phyloP scores from a whole-genome alignment of 2,113 vertebrate species.

The Shinisaurus crocodilurus region DNA sequence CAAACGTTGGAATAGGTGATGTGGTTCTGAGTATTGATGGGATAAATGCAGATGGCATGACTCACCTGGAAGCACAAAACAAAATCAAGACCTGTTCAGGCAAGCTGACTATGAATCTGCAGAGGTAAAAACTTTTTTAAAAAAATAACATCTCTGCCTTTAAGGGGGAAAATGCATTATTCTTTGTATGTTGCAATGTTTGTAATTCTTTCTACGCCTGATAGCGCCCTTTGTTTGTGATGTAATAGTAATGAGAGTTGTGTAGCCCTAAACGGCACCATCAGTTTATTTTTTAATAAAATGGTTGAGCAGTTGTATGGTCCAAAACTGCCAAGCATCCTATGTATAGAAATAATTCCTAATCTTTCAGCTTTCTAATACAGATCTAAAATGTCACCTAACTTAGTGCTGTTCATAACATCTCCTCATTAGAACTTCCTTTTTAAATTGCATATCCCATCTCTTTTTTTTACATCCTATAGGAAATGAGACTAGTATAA shows the following conservation, averaged over 20 bases:
- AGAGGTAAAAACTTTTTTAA: constrained; percentile 84
- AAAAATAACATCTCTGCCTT: not conserved
- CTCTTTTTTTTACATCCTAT: not conserved
- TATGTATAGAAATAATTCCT: not conserved
- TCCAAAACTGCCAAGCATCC: constrained; percentile 18
- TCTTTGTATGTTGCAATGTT: constrained; percentile 8
- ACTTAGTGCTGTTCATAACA: not conserved
- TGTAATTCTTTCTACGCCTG: constrained; percentile 39
- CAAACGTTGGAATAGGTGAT: constrained; percentile 88
- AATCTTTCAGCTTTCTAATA: constrained; percentile 21
- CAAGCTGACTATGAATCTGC: constrained; percentile 91
- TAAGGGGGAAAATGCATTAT: not conserved
- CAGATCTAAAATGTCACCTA: constrained; percentile 15
- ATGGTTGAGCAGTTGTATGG: not conserved
- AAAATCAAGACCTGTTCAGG: constrained; percentile 94
- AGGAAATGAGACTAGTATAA: not conserved
- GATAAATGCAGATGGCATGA: constrained; percentile 91
- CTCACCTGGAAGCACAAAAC: constrained; percentile 98
- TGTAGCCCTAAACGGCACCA: not conserved
- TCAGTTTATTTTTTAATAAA: not conserved
- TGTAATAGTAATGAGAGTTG: constrained; percentile 14
- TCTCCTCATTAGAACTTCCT: not conserved
- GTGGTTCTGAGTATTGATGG: constrained; percentile 93
- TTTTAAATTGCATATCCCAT: not conserved
- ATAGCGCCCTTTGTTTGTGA: not conserved